Evolutionary conservation across 2,113 vertebrate species (phyloP).

Genomic region (Phaethon lepturus): DNA sequence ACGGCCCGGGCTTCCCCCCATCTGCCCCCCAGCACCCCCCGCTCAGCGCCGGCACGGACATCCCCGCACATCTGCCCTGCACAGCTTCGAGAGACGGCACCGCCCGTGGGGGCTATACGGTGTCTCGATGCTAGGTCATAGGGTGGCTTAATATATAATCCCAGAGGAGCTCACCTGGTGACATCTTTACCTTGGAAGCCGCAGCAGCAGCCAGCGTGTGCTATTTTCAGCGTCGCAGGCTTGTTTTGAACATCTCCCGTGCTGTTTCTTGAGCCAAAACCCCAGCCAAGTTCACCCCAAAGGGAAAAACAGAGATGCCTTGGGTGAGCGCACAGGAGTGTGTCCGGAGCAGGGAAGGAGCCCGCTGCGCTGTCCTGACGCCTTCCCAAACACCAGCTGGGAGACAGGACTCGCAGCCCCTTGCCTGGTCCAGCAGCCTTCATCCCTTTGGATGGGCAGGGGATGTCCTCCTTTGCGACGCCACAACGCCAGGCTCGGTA

Average conservation of each 20-base stretch:
- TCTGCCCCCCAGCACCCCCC: accelerated
- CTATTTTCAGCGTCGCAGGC: neutral
- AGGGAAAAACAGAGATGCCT: accelerated
- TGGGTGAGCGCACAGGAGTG: neutral
- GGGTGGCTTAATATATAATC: neutral
- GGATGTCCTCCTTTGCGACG: accelerated
- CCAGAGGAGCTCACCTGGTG: slow-evolving; percentile 25
- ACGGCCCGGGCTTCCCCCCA: accelerated
- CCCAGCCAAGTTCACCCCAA: neutral
- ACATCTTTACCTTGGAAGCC: neutral
- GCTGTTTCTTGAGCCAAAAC: neutral
- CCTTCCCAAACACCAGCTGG: too few species aligned
- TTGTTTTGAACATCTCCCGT: neutral
- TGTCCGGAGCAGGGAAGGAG: neutral
- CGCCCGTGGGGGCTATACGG: accelerated
- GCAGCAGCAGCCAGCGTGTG: neutral
- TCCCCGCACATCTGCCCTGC: accelerated
- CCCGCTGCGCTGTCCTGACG: accelerated
- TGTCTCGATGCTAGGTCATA: accelerated
- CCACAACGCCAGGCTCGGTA: neutral
- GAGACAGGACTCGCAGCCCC: neutral
- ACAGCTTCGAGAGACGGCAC: accelerated
- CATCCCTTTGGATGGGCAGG: neutral
- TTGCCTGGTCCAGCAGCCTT: neutral
- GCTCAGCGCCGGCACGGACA: neutral